Base-by-base conservation (phyloP, 2,113 vertebrate species). In the Riparia riparia region DNA sequence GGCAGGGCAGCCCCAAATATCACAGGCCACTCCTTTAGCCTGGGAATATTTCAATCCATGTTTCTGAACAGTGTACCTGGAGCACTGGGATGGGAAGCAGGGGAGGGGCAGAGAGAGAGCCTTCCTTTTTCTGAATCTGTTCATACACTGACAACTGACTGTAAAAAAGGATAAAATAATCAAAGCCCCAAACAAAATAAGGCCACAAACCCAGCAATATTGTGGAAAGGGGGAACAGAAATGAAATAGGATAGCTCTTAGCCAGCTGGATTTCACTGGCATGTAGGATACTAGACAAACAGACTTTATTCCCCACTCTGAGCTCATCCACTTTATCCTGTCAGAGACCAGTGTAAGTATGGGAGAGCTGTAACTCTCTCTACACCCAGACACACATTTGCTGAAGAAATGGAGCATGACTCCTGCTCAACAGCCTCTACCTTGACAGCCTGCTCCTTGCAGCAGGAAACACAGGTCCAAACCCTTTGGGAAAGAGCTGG, bases 51-150 rank as follows among this genome's bases (percentile, higher is more conserved):
- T 29, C 32, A 72, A 7, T 45, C 28, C 5, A 4, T 17, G 25
- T 73, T 86, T 70, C 64, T 64, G 53, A 51, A 32, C 4, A 10
- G 18, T 9, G 25, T 31, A 82, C 7, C 19, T 65, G 42, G 26
- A 70, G 5, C 26, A 71, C 0, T 9, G 39, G 7, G 28, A 32
- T 37, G 29, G 3, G 10, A 19, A 11, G 7, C 4, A 1, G 12
- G 1, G 5, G 4, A 61, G 9, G 6, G 28, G 31, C 17, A 28
- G 26, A 70, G 13, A 70, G 13, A 54, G 13, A 21, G 25, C 12
- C 56, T 26, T 14, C 2, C 13, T 82, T 72, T 34, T 58, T 21
- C 12, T 65, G n/a, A 73, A 74, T 8, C 37, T 37, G 18, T 71
- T 78, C 24, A 28, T 20, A 50, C 3, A 58, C 39, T 71, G 51